Conservation (phyloP, 2,113 vertebrate species). For the Lophochroa leadbeateri region DNA sequence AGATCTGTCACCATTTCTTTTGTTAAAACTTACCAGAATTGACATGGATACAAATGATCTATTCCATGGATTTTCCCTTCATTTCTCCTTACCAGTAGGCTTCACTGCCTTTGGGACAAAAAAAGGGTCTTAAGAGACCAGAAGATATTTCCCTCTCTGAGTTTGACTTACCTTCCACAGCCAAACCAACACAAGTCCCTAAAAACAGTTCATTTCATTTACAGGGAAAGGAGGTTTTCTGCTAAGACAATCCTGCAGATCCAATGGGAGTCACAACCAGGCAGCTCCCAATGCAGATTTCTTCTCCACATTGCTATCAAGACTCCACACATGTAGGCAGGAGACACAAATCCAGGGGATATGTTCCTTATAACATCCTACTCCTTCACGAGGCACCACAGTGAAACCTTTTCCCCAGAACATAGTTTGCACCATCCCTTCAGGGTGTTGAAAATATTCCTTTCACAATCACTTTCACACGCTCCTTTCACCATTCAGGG, state of each 20-base stretch:
- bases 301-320: not conserved
- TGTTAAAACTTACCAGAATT: not conserved
- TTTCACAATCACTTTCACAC: not conserved
- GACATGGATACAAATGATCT: not conserved
- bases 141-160: not conserved
- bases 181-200: not conserved
- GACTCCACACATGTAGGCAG: not conserved
- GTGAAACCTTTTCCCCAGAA: not conserved
- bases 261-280: not conserved
- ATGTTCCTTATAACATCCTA: not conserved
- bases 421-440: not conserved
- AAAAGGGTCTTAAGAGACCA: not conserved
- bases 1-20: not conserved
- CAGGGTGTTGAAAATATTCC: not conserved
- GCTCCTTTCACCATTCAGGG: not conserved
- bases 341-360: not conserved
- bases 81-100: not conserved
- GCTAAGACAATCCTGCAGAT: not conserved
- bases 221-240: not conserved
- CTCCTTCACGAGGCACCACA: not conserved
- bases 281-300: not conserved
- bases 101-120: not conserved
- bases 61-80: not conserved
- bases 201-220: not conserved
- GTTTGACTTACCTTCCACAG: not conserved